Conservation (phyloP, 2,888 invertebrate genomes). For the Ellobium chinense region DNA sequence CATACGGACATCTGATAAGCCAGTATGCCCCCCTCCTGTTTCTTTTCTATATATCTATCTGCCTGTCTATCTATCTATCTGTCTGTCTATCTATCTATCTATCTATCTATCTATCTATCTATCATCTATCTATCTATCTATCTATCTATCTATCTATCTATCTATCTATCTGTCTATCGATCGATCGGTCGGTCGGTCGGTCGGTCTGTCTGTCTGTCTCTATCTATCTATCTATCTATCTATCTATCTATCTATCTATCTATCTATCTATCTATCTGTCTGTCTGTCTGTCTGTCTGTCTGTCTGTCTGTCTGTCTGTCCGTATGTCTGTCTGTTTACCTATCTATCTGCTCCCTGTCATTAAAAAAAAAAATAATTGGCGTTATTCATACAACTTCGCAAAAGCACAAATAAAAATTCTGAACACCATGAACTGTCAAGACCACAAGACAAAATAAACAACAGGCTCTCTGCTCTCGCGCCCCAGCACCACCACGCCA, state of each 20-base stretch:
- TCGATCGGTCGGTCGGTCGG: background rate
- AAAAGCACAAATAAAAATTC: no score
- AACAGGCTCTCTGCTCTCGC: no score
- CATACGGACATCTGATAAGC: no score
- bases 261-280: background rate
- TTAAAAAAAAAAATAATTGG: no score
- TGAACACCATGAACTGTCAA: no score
- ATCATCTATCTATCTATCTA: background rate
- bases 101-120: conserved; percentile 11
- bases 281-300: background rate
- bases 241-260: background rate
- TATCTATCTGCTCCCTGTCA: background rate
- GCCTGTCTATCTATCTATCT: background rate
- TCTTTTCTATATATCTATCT: background rate
- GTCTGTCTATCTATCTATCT: background rate
- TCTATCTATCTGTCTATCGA: background rate
- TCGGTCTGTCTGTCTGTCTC: background rate
- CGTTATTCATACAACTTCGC: no score
- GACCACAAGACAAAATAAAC: no score
- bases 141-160: background rate
- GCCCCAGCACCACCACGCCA: no score
- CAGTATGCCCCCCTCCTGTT: background rate
- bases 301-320: background rate
- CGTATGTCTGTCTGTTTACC: background rate
- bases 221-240: background rate